Percentiles rank a stretch among this genome's conserved stretches.
Evolutionary conservation across 2,888 invertebrate species (phyloP).

Genomic region (Spodoptera exigua): DNA sequence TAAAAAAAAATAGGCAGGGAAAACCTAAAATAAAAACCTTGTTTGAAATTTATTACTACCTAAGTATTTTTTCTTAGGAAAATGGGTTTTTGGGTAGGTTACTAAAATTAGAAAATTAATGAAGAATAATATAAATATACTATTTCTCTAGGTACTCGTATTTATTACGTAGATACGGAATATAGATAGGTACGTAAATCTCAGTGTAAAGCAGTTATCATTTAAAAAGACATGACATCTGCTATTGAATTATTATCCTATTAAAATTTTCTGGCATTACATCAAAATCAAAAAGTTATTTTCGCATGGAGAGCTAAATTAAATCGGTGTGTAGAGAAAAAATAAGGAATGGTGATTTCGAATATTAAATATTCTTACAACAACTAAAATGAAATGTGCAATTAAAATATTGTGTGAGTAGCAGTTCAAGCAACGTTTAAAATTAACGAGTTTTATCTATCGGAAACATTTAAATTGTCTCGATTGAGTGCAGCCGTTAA

Average conservation of each 20-base stretch:
- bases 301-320: constrained; percentile 7
- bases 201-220: no score
- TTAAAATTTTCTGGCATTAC: constrained; percentile 44
- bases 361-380: constrained; percentile 43
- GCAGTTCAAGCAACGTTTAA: constrained; percentile 60
- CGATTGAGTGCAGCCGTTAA: constrained; percentile 74
- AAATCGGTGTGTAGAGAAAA: constrained; percentile 20
- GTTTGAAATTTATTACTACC: no score
- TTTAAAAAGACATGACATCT: constrained; percentile 2
- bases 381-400: constrained; percentile 54
- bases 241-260: constrained; percentile 10
- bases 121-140: no score
- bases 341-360: constrained; percentile 26
- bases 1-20: no score
- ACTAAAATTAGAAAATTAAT: no score
- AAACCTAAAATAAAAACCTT: no score
- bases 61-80: no score
- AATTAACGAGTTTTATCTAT: constrained; percentile 70
- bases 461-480: constrained; percentile 77
- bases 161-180: no score
- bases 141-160: no score
- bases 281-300: constrained; percentile 37
- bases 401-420: constrained; percentile 60
- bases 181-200: no score
- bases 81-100: no score